Percentiles rank a stretch among this genome's conserved stretches.
phyloP scores from a whole-genome alignment of 2,113 vertebrate genomes.

The Anoura caudifer region DNA sequence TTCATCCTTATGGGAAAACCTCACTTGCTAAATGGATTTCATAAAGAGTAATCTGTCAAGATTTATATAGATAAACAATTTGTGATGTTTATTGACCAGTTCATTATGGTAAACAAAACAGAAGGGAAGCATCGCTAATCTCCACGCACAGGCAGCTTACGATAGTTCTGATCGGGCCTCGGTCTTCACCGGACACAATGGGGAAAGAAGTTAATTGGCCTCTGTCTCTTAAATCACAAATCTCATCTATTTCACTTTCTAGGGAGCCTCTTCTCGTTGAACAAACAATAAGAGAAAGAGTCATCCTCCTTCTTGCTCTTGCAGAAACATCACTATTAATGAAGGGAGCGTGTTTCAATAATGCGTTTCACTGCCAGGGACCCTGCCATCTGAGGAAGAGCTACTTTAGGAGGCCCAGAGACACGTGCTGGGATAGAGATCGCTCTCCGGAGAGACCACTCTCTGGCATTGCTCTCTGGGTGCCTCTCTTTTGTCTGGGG shows the following conservation, averaged over 20 bases:
- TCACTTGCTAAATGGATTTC: conserved; percentile 86
- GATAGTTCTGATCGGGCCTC: not conserved
- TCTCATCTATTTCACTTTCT: not conserved
- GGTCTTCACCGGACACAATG: not conserved
- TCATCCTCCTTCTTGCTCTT: not conserved
- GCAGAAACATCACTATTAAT: not conserved
- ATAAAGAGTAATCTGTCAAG: conserved; percentile 87
- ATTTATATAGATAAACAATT: conserved; percentile 89
- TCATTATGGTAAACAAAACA: conserved; percentile 82
- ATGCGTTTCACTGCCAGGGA: not conserved
- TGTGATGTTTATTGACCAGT: conserved; percentile 85
- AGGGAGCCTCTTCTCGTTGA: not conserved
- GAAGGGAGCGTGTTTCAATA: not conserved
- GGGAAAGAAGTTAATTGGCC: not conserved
- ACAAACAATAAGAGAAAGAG: not conserved
- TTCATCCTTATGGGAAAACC: conserved; percentile 87
- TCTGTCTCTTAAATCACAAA: conserved; percentile 33
- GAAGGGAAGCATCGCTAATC: conserved; percentile 57
- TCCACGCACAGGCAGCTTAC: not conserved
- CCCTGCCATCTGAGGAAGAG: not conserved
- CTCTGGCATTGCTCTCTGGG: not conserved
- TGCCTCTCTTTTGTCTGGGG: not conserved
- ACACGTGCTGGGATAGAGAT: not conserved
- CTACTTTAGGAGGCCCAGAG: fast-evolving
- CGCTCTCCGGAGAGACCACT: too few species aligned